Evolutionary conservation across 2,888 invertebrate species (phyloP), one percentile per base, ranked within the genome.

Genomic region (Drosophila neoperkinsi): DNA sequence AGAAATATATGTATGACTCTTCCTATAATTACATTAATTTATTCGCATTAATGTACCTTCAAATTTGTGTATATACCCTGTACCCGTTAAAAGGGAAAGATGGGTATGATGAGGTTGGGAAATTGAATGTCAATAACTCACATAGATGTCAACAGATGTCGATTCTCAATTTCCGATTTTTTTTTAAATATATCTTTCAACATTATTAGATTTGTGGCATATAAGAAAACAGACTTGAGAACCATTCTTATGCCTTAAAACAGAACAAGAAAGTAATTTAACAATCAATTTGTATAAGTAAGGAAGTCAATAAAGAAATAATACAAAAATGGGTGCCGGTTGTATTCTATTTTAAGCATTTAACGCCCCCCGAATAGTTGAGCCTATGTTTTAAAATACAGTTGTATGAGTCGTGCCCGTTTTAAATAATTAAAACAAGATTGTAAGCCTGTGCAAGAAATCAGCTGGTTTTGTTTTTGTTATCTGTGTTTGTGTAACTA

Each of bases 21-120:
- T 38, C 1, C 38, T n/a, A 11, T 56, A 56, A 28, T 38, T 38
- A 9, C 5, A 38, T 56, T 38, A n/a, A 38, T 2, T n/a, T 38
- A 25, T 56, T 56, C n/a, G 38, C n/a, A 56, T n/a, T 56, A 38
- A 38, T 36, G 25, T n/a, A n/a, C 33, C 21, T 9, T 21, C 16
- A 21, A 25, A 13, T 38, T 38, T 18, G 38, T 13, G 28, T n/a
- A 25, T 38, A 28, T 38, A 38, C 25, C 58, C 33, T 18, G 13
- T 33, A 34, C 7, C 13, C 9, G 9, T 28, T 13, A 30, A 28
- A 56, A n/a, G 25, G 13, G 28, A 30, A 13, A 30, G n/a, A n/a
- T 7, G 38, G 38, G 55, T 56, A 38, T 28, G 10, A 25, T 25
- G 4, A 16, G 16, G 21, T 1, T 49, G 9, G 25, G 9, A 7